Base-by-base conservation (phyloP, 2,888 invertebrate genomes). In the Biston betularia region DNA sequence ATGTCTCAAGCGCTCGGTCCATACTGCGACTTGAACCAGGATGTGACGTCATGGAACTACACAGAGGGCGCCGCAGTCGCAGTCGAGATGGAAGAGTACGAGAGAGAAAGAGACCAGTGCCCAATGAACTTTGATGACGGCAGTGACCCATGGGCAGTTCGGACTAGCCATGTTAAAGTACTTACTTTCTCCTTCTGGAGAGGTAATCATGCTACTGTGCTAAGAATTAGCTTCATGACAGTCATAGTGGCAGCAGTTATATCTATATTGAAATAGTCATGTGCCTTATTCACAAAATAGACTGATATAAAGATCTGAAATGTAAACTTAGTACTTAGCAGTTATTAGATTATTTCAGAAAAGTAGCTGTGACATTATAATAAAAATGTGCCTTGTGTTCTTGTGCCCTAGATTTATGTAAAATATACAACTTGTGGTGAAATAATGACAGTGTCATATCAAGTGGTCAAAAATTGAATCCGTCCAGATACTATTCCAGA, bases 101-200 rank as follows among this genome's bases (percentile, higher is more conserved):
- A 98, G 89, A 94, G 98, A 92, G 97, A 98, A 90, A 95, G 98
- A 77, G 99, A 99, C 93, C 97, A 98, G 82, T 99, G 99, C 86
- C 99, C 99, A 0, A 99, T 99, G 98, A 96, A 97, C 85, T 99
- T 99, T 83, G 98, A 99, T 82, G 98, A 99, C 83, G 99, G 99
- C 9, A 93, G 95, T 50, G 96, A 98, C 89, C 98, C 98, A 0
- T 98, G 97, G 97, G 79, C 94, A 1, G 93, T 95, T 61, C 95
- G 95, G 34, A 97, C 97, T 80, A 96, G 96, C 80, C 95, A 94
- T 59, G 95, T 97, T 38, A 96, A 96, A 86, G 90, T 97, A 15
- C 97, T 98, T 57, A 85, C 83, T 0, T 89, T 91, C 69, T 92
- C 92, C 3, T 89, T 88, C 69, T 92, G 92, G 92, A 85, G 87